A percentile compares a stretch with the other conserved stretches of the same genome.
These are phyloP conservation scores for Tolmerus cingulatus DNA, from an alignment of 2,888 invertebrate genomes.

Conservation along the genomic window DNA sequence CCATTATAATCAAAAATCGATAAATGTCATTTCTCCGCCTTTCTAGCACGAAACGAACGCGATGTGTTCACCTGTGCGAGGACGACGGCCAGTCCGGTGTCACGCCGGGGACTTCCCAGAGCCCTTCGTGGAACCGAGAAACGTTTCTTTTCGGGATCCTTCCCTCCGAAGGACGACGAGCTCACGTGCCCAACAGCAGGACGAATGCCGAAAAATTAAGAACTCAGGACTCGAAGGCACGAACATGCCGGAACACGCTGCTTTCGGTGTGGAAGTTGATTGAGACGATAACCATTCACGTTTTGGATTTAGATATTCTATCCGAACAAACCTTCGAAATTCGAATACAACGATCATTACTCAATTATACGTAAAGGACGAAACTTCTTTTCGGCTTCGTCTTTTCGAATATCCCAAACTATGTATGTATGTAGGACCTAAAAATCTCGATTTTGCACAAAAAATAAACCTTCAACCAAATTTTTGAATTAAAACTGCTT, in stretches of 20 bases:
- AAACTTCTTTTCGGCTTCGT: no score
- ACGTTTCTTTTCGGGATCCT: neutral
- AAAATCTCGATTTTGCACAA: no score
- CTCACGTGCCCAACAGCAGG: neutral
- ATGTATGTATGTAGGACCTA: no score
- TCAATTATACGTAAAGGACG: neutral
- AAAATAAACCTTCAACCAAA: no score
- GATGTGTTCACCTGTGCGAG: slow-evolving; percentile 1
- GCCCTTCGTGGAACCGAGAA: neutral
- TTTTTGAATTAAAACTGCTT: no score
- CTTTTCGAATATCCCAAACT: no score
- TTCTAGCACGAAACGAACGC: slow-evolving; percentile 32
- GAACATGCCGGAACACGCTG: slow-evolving; percentile 1
- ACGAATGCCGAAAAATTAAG: neutral
- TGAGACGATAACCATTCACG: neutral
- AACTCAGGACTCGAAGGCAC: neutral
- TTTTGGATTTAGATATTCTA: slow-evolving; percentile 16
- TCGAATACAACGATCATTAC: neutral
- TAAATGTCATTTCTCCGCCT: slow-evolving; percentile 35
- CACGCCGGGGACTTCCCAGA: neutral
- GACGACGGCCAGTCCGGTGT: neutral
- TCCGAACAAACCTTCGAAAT: neutral
- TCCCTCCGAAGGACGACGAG: neutral
- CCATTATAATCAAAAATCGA: slow-evolving; percentile 45
- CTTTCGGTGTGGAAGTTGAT: neutral